Base-by-base conservation (phyloP, 2,797 vertebrate genomes). In the Sebastes steindachneri region DNA sequence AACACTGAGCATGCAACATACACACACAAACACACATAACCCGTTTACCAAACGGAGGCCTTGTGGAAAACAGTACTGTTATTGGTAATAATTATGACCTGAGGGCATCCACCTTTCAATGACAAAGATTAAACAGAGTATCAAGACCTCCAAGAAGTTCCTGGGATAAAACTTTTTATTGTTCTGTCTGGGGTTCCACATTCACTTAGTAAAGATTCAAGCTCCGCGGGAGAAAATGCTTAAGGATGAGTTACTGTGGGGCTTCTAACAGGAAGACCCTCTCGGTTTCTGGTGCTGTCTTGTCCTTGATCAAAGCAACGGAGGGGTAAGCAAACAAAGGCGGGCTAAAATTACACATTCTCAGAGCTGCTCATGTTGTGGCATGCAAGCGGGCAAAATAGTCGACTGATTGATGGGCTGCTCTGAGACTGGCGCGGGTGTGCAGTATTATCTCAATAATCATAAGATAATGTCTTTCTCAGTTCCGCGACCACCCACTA, bases 391-490 rank as follows among this genome's bases (percentile, higher is more conserved):
- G 53, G 21, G 57, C 89, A 90, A 92, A 93, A 94, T 91, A 93
- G 93, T 85, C 83, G 75, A 87, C 92, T 94, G 93, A 94, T 94
- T 94, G 94, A 94, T 94, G 89, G 94, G 90, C 92, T 90, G 90
- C 88, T 92, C 82, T 33, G 67, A 91, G 92, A 90, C 90, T 92
- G 92, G 90, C 86, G 91, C 89, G 85, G 92, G 90, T 91, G 87
- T 92, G 92, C 87, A 76, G 91, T 93, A 94, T 94, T 94, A 94
- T 94, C 94, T 92, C 92, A 94, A 95, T 93, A 94, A 94, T 94
- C 94, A 94, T 92, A 93, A 94, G 93, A 95, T 95, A 93, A 93
- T 94, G 94, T 94, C 93, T 93, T 89, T 88, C 90, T 93, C 89
- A 88, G 89, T 92, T 93, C 90, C 86, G 83, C 76, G 94, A 94